Evolutionary conservation across 1,140 invertebrate genomes (phyloP).

Genomic region (Macrobrachium nipponense): DNA sequence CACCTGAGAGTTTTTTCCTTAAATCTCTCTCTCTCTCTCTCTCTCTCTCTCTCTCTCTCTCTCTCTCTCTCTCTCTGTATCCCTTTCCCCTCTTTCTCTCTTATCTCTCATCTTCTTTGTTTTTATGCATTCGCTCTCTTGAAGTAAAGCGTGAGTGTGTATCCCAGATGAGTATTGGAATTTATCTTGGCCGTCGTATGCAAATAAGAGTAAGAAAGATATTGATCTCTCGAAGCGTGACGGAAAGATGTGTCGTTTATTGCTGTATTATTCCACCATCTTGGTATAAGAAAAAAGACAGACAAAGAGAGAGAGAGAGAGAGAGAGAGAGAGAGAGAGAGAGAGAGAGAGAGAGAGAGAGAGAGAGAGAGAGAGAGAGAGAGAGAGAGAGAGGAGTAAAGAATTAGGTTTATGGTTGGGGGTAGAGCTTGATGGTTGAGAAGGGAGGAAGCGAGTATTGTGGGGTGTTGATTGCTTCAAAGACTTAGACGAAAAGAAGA

Average conservation of each 20-base stretch:
- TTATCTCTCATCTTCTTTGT: no score
- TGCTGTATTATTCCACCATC: background rate
- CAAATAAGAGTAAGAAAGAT: no score
- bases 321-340: conserved; percentile 4
- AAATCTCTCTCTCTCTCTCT: no score
- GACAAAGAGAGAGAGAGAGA: background rate
- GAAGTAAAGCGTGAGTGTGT: no score
- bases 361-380: conserved; percentile 13
- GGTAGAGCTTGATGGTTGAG: background rate
- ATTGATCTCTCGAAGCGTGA: no score
- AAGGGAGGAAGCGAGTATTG: background rate
- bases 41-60: no score
- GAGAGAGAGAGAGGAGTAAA: background rate
- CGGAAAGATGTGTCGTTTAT: no score
- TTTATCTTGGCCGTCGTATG: background rate
- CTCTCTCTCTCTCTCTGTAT: no score
- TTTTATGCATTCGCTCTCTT: background rate
- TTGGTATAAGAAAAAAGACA: background rate
- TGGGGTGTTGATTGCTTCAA: background rate
- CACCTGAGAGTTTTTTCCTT: no score
- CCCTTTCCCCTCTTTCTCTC: no score
- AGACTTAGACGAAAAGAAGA: no score
- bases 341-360: background rate
- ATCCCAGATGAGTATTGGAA: no score
- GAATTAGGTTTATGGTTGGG: background rate